Evolutionary conservation across 1,140 invertebrate species (phyloP).

Genomic region (Ceratina australensis): DNA sequence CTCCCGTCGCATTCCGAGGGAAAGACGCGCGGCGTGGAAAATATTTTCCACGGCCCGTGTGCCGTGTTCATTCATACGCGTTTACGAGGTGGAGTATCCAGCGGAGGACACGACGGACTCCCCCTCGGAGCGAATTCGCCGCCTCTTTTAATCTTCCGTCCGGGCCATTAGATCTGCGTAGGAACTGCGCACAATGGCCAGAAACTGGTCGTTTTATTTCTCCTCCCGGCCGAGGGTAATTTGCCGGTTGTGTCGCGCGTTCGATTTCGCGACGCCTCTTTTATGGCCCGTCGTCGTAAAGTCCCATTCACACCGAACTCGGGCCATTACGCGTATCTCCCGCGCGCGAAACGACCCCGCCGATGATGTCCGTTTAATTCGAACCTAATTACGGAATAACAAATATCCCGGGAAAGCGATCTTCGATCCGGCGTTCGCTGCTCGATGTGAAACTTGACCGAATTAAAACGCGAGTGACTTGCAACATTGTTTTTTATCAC

Average conservation of each 20-base stretch:
- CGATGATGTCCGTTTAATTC: background rate
- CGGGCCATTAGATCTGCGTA: slow-evolving; percentile 40
- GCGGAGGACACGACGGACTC: background rate
- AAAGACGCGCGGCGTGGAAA: slow-evolving; percentile 24
- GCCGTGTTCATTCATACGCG: slow-evolving; percentile 35
- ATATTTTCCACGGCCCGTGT: slow-evolving; percentile 23
- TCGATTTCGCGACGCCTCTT: slow-evolving; percentile 56
- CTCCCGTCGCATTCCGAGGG: slow-evolving; percentile 27
- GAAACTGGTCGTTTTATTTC: slow-evolving; percentile 50
- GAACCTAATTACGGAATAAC: background rate
- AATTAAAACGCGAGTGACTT: background rate
- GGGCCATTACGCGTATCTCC: slow-evolving; percentile 27
- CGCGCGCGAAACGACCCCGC: background rate
- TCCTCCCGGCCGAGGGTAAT: slow-evolving; percentile 45
- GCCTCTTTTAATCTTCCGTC: slow-evolving; percentile 46
- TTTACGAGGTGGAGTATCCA: slow-evolving; percentile 1
- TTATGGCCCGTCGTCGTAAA: slow-evolving; percentile 59
- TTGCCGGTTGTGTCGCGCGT: slow-evolving; percentile 55
- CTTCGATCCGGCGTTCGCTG: background rate
- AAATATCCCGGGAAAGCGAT: background rate
- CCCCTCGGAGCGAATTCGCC: background rate
- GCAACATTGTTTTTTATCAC: background rate
- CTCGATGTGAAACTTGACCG: background rate
- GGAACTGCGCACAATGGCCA: slow-evolving; percentile 12
- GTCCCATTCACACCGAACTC: slow-evolving; percentile 34